These are phyloP conservation scores for Trissonchulus latispiculum DNA, from an alignment of 2,888 invertebrate genomes.

Conservation along the genomic window DNA sequence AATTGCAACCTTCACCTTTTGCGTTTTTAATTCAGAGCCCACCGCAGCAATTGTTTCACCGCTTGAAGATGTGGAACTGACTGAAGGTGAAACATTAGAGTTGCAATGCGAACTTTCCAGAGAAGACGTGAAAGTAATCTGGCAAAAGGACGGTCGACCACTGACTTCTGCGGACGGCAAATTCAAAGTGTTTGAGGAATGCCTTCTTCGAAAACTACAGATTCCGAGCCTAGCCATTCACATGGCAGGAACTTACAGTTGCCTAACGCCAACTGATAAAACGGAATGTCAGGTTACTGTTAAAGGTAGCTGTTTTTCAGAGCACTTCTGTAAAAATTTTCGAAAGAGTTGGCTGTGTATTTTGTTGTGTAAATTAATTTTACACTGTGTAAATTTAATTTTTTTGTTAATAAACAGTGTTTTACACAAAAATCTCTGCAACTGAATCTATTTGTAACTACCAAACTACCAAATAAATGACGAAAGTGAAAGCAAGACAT, in stretches of 20 bases:
- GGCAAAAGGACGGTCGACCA: conserved; percentile 21
- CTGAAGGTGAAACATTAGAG: neutral
- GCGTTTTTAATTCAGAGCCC: neutral
- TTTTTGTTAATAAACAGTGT: too few species aligned
- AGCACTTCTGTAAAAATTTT: too few species aligned
- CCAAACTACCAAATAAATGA: too few species aligned
- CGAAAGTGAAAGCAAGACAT: too few species aligned
- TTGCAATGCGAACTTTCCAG: conserved; percentile 34
- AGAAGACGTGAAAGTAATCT: conserved; percentile 35
- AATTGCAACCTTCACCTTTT: too few species aligned
- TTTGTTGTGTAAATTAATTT: too few species aligned
- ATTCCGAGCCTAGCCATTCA: conserved; percentile 63
- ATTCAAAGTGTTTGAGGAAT: neutral
- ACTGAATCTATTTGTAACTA: too few species aligned
- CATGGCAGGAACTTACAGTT: conserved; percentile 51
- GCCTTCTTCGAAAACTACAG: conserved; percentile 46
- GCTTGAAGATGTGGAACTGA: neutral
- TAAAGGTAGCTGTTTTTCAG: conserved; percentile 10
- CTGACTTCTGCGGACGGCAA: neutral
- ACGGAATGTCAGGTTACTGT: neutral
- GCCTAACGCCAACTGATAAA: neutral
- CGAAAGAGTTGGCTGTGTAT: too few species aligned
- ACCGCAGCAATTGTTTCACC: neutral
- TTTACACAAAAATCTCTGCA: too few species aligned
- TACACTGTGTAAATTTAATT: too few species aligned